Base-by-base conservation (phyloP, 2,888 invertebrate genomes). In the Creontiades dilutus region DNA sequence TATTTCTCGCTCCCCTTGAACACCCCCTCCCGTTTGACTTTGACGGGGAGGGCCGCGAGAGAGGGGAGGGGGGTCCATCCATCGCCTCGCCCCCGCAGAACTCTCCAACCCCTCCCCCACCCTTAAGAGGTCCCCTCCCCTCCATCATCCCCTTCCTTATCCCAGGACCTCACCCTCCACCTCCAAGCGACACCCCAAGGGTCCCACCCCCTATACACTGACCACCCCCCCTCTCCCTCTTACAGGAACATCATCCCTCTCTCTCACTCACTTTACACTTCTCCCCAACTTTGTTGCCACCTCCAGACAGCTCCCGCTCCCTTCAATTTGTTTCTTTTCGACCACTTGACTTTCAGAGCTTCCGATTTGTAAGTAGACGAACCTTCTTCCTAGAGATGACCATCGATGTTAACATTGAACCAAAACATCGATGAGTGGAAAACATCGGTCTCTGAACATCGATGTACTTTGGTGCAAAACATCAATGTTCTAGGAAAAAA, bases 321-420 rank as follows among this genome's bases (percentile, higher is more conserved):
- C 27, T 82, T 23, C 82, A 52, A 82, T 47, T 82, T 52, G 82
- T 82, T 82, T 82, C 82, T 52, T 78, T 82, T 82, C 82, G 52
- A 52, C 82, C 82, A 52, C 52, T 82, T 82, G 82, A 82, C 81
- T 81, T 81, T 81, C 23, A 81, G 48, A 19, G 52, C 52, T 82
- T 48, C 52, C 82, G 48, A 52, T 81, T 81, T 19, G 47, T 5
- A 81, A 81, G 47, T 81, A 81, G 37, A 47, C 47, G 47, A 81
- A n/a, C 3, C 37, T 37, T 37, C 37, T 37, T 37, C 37, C 37
- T n/a, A n/a, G n/a, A n/a, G n/a, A n/a, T n/a, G n/a, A n/a, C n/a
- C n/a, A n/a, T n/a, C n/a, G n/a, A n/a, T n/a, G n/a, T n/a, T n/a
- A n/a, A n/a, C n/a, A n/a, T n/a, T n/a, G n/a, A n/a, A n/a, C n/a